Evolutionary conservation across 2,797 vertebrate species (phyloP), one percentile per base, ranked within the genome.

Genomic region (Alauda arvensis): DNA sequence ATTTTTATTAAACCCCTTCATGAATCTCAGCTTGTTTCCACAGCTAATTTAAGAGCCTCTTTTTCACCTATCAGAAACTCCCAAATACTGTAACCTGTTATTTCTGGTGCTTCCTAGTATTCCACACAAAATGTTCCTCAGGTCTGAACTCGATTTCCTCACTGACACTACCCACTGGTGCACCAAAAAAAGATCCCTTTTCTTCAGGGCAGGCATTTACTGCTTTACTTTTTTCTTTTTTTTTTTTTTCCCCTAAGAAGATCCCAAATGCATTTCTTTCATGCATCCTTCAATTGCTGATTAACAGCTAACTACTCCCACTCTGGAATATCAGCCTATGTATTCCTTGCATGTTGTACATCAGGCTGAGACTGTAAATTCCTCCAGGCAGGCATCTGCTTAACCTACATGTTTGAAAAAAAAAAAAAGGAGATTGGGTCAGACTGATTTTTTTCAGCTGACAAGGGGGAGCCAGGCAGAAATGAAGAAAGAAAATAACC

Each of bases 301-400:
- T 94, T 83, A 92, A 89, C 70, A 89, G 25, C 66, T 53, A 79
- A 49, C 70, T 81, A 34, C 69, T 90, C 91, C 81, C 85, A 83
- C 83, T 77, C 78, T 55, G 33, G 39, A 71, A 29, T 56, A 89
- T 52, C 63, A 85, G 83, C 80, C 85, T 76, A 14, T 83, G 68
- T 83, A 68, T 77, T 85, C 76, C 77, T 57, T 29, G 26, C 9
- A 13, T 74, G 74, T 18, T 74, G 74, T 83, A 84, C 51, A 62
- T 70, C 74, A 83, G 83, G 88, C 80, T 67, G 79, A 91, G 92
- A 48, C 76, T 56, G 51, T 66, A 76, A 88, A 90, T 77, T 69
- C 88, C 89, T 88, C 56, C 89, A 87, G 91, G 85, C 83, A 93
- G 82, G 86, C 81, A 93, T 89, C 89, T 91, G 91, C 77, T 85